A percentile compares a stretch with the other conserved stretches of the same genome.
Evolutionary conservation across 2,797 vertebrate species (phyloP).

Genomic region (Hirundo rustica): DNA sequence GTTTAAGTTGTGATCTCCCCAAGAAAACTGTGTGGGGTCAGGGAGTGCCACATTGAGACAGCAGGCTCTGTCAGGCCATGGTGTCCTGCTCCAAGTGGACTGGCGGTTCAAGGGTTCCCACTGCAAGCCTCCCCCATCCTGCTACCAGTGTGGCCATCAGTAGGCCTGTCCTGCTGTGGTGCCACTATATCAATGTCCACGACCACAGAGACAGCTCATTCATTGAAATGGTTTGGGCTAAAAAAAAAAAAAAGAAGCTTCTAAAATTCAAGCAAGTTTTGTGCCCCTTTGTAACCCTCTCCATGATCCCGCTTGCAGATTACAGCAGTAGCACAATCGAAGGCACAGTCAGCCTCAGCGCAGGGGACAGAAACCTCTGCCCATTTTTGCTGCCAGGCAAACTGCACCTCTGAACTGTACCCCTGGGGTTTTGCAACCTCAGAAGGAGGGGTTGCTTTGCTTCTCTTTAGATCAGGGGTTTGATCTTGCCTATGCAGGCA

Average conservation of each 20-base stretch:
- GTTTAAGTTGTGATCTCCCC: neutral
- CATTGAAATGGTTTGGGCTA: neutral
- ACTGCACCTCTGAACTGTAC: neutral
- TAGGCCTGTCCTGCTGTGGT: neutral
- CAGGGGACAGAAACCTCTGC: neutral
- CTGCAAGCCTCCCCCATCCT: neutral
- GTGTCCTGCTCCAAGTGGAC: neutral
- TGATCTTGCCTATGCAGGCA: conserved; percentile 36
- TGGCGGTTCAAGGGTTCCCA: neutral
- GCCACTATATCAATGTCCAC: neutral
- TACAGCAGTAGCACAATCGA: neutral
- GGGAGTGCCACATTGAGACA: neutral
- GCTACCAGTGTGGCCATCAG: neutral
- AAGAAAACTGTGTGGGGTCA: neutral
- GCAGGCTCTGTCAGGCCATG: neutral
- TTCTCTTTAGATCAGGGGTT: neutral
- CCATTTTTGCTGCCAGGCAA: neutral
- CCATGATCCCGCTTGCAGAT: neutral
- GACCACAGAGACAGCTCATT: neutral
- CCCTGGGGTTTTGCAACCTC: neutral
- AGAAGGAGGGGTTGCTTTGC: conserved; percentile 9
- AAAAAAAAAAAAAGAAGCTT: neutral
- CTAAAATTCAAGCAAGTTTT: neutral
- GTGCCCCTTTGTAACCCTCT: neutral
- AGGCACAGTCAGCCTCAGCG: neutral